Evolutionary conservation across 2,113 vertebrate species (phyloP), one percentile per base, ranked within the genome.

Genomic region (Propithecus coquereli): DNA sequence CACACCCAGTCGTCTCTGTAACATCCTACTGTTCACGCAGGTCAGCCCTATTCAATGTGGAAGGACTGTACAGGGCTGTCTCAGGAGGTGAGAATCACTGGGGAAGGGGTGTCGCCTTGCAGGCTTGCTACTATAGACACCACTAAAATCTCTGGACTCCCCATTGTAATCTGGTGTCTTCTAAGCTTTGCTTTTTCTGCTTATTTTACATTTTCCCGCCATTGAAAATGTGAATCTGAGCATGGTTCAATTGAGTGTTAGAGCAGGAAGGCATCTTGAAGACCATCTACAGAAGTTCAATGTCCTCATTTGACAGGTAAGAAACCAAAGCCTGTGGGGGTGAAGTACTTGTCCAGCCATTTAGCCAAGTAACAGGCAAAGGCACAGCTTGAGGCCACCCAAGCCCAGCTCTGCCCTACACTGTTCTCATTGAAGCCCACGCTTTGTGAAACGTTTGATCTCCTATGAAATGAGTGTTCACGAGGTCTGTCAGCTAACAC

Each of bases 161-260:
- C 14, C 32, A 23, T 10, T 71, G 74, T 45, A 59, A 84, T 77
- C n/a, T 22, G 50, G 17, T 16, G 10, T 65, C 57, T 74, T 94
- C 68, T 83, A 34, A 83, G 27, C 50, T 81, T 76, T 86, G 65
- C 61, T 37, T 82, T 84, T 77, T 43, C 11, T 57, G 71, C 63
- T 81, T 65, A 8, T 37, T 93, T 92, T 37, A 40, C 27, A 25
- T 57, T 85, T 85, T 81, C 13, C 37, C 25, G 63, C 34, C 25
- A 37, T 88, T 73, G 61, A 66, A 43, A 81, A 52, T 63, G 70
- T 79, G n/a, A 82, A 82, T 61, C 5, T 91, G 43, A 94, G 45
- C 61, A 25, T 22, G 74, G 37, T 65, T 92, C 88, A 84, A 1
- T 1, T 70, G 77, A 84, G 63, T 50, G 71, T 79, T 18, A 47